phyloP scores from a whole-genome alignment of 2,797 vertebrate genomes.

The Pogoniulus pusillus region DNA sequence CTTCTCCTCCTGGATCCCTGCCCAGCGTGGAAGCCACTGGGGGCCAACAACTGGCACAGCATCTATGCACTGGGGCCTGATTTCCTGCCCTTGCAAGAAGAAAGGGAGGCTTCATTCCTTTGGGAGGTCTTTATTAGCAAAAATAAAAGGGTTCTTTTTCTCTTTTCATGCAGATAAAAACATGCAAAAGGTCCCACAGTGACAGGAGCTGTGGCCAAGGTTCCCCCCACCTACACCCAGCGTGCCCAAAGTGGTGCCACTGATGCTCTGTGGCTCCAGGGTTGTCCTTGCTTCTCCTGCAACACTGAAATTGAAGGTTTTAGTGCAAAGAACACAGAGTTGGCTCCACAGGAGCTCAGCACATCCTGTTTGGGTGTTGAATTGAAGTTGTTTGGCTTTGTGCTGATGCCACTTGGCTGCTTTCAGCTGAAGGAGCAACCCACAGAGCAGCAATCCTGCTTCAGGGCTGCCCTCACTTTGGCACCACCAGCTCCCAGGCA shows the following conservation, averaged over 20 bases:
- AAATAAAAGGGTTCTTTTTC: background rate
- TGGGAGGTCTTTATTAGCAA: slow-evolving; percentile 38
- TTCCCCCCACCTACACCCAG: background rate
- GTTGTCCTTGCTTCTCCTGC: background rate
- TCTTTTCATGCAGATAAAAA: background rate
- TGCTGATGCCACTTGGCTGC: fast-evolving
- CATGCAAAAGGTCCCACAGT: background rate
- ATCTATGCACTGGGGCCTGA: fast-evolving
- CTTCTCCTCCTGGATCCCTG: no score
- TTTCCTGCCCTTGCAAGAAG: background rate
- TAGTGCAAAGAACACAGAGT: background rate
- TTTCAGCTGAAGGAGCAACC: background rate
- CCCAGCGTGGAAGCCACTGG: no score
- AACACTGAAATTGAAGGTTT: fast-evolving
- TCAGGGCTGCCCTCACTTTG: background rate
- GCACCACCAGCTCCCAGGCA: background rate
- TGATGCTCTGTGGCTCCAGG: background rate
- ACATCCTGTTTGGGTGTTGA: background rate
- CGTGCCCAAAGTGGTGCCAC: background rate
- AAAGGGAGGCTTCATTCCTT: background rate
- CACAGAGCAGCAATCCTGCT: background rate
- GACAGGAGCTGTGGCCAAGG: background rate
- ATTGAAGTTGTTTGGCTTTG: background rate
- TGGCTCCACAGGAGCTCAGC: background rate
- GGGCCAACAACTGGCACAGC: background rate